Evolutionary conservation across 2,888 invertebrate species (phyloP), one percentile per base, ranked within the genome.

Genomic region (Deilephila porcellus): DNA sequence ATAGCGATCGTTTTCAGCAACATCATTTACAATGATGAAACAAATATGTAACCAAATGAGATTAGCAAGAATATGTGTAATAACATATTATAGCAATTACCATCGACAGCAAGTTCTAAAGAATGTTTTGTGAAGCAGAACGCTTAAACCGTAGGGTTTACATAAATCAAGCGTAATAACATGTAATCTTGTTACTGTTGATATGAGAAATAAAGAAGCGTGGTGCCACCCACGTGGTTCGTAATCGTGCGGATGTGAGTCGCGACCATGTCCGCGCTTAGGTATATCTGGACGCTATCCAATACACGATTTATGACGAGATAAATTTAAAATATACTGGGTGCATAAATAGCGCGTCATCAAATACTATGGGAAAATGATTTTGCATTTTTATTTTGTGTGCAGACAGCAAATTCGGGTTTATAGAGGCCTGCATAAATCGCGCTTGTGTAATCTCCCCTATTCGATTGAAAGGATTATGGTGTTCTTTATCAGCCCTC

Each of bases 311-410:
- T 90, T 90, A 91, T 89, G 87, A 86, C 82, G 81, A 84, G 86
- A 88, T 88, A 90, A 89, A 90, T 89, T 89, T 90, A 91, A 91
- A 91, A 90, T 90, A 88, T 90, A 91, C 78, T 82, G 83, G 85
- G 82, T 85, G 82, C 83, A 79, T 71, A 70, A 60, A 67, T 80
- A 80, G 77, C 77, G 78, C 88, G 87, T 88, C 90, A 87, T 85
- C 87, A 84, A 79, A 85, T 80, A 79, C 80, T 81, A 76, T 29
- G 70, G 70, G 79, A 77, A 74, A 76, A 82, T 84, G 77, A 84
- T 81, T 84, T 77, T 80, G 84, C 81, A 83, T 70, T 82, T 80
- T 77, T 80, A 78, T 82, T 81, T 78, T 71, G 19, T 29, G 60
- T 63, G 63, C 77, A 78, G 75, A 76, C 71, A 73, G 71, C 75